Conservation (phyloP, 30 jellyfish, hydroid and myxozoan species). For the Hydractinia symbiolongicarpus region DNA sequence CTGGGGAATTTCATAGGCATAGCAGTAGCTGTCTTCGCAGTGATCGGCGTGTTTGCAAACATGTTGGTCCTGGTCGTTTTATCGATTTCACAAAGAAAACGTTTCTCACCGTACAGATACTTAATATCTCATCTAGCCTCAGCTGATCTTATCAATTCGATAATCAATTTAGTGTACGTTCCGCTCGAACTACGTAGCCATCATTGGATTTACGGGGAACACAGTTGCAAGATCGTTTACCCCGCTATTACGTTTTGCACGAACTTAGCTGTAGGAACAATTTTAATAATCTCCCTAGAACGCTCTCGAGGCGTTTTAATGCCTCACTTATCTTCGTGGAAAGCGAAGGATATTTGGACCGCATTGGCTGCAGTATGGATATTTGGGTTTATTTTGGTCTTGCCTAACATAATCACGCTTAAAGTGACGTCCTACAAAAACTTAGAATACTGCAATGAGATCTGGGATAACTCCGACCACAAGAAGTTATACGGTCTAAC, state of each 20-base stretch:
- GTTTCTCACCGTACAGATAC: slow-evolving; percentile 6
- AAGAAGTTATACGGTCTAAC: slow-evolving; percentile 22
- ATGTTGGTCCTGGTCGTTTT: slow-evolving; percentile 11
- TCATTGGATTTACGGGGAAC: slow-evolving; percentile 17
- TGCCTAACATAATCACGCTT: slow-evolving; percentile 16
- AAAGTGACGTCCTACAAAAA: slow-evolving; percentile 7
- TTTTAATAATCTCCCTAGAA: slow-evolving; percentile 18
- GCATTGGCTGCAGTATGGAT: slow-evolving; percentile 29
- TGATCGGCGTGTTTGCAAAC: slow-evolving; percentile 23
- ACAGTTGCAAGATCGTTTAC: slow-evolving; percentile 8
- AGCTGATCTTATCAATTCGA: slow-evolving; percentile 15
- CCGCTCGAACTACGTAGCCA: slow-evolving; percentile 21
- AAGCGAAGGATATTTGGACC: background rate
- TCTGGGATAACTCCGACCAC: background rate
- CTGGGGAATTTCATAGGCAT: slow-evolving; percentile 15
- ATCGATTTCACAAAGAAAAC: slow-evolving; percentile 6
- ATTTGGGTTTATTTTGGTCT: background rate
- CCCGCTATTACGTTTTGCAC: slow-evolving; percentile 29
- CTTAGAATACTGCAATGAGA: slow-evolving; percentile 16
- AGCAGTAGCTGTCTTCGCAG: slow-evolving; percentile 20
- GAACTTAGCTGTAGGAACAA: slow-evolving; percentile 28
- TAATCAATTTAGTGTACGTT: slow-evolving; percentile 6
- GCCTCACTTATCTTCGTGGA: slow-evolving; percentile 17
- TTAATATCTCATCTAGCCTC: slow-evolving; percentile 28
- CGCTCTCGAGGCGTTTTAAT: slow-evolving; percentile 28